Percentiles rank a stretch among this genome's conserved stretches.
Evolutionary conservation across 2,113 vertebrate genomes (phyloP).

Genomic region (Phasianus colchicus): DNA sequence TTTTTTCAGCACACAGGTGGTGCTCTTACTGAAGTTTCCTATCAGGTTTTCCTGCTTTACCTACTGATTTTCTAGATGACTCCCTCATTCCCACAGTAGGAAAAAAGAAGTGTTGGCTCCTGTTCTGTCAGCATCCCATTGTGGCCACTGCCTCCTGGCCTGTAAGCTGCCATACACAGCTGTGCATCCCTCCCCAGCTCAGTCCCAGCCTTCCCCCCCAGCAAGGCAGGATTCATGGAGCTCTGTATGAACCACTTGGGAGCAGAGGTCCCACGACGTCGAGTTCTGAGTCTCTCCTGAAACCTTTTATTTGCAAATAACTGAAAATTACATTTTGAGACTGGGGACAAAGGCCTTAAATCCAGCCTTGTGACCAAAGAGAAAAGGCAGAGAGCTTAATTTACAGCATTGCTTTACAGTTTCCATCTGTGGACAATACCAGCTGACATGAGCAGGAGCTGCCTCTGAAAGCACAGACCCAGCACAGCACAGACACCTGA

Average conservation of each 20-base stretch:
- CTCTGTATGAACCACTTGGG: fast-evolving
- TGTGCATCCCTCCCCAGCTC: neutral
- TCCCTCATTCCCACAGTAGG: neutral
- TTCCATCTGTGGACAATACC: too few species aligned
- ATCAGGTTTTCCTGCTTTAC: neutral
- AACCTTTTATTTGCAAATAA: neutral
- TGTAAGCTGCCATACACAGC: neutral
- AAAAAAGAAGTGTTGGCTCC: neutral
- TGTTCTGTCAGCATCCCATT: neutral
- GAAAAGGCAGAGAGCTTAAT: neutral
- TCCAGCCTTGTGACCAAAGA: neutral
- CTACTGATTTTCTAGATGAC: neutral
- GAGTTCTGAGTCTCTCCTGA: neutral
- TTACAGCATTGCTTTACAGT: neutral
- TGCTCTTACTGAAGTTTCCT: neutral
- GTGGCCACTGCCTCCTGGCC: neutral
- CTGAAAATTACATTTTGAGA: neutral
- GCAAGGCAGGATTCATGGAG: neutral
- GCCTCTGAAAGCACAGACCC: neutral
- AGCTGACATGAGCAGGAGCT: neutral
- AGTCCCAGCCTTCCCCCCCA: neutral
- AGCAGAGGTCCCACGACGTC: fast-evolving
- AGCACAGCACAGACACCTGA: neutral
- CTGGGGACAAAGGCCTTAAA: neutral
- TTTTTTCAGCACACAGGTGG: neutral